A percentile compares a stretch with the other conserved stretches of the same genome.
Conservation (phyloP, 2,797 vertebrate species). For the Bufotes viridis region DNA sequence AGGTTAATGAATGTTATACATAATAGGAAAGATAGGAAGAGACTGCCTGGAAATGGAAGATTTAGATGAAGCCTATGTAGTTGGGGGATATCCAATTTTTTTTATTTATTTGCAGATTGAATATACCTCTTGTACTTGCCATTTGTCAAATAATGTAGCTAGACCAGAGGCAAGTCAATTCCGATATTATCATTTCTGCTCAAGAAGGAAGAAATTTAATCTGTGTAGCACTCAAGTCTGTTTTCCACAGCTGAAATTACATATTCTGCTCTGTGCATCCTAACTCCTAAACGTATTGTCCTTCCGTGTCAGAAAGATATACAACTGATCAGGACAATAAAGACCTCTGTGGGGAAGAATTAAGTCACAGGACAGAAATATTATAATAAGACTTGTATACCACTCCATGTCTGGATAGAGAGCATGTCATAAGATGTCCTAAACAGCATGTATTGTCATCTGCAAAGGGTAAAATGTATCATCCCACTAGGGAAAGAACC, state of each 20-base stretch:
- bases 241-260: slow-evolving; percentile 32
- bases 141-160: slow-evolving; percentile 25
- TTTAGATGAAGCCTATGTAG: not conserved
- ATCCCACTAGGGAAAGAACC: slow-evolving; percentile 29
- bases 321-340: slow-evolving; percentile 30
- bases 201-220: slow-evolving; percentile 48
- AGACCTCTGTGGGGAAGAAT: slow-evolving; percentile 35
- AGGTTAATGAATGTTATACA: not conserved
- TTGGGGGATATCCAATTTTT: not conserved
- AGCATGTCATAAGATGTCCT: not conserved
- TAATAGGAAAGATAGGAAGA: not conserved
- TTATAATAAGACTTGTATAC: slow-evolving; percentile 14
- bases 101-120: not conserved
- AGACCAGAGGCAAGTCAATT: slow-evolving; percentile 39
- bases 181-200: slow-evolving; percentile 38
- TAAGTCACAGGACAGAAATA: slow-evolving; percentile 25
- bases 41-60: not conserved
- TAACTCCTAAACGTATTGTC: slow-evolving; percentile 43
- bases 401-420: slow-evolving; percentile 3
- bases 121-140: slow-evolving; percentile 27
- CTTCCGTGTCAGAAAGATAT: slow-evolving; percentile 47
- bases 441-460: slow-evolving; percentile 24
- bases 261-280: slow-evolving; percentile 37
- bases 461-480: slow-evolving; percentile 19
- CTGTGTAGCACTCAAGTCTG: not conserved